Conservation (phyloP, 2,888 invertebrate genomes). For the Merodon equestris region DNA sequence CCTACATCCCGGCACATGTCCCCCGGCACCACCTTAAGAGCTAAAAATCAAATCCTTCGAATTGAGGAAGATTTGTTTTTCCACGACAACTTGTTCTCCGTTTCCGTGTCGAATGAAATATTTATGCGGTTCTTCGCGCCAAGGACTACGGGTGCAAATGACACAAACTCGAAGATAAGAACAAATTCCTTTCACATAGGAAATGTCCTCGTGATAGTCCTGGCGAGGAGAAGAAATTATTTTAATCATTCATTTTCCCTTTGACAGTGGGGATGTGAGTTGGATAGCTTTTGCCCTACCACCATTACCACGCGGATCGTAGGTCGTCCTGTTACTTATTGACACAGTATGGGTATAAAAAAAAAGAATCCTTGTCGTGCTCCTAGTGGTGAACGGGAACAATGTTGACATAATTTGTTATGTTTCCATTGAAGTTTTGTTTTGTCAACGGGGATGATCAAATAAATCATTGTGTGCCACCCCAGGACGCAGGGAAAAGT, state of each 20-base stretch:
- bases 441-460: conserved; percentile 30
- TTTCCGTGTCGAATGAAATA: conserved; percentile 15
- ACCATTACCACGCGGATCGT: conserved; percentile 21
- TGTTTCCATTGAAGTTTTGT: conserved; percentile 18
- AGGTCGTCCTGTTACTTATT: conserved; percentile 6
- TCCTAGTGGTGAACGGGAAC: conserved; percentile 15
- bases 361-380: conserved; percentile 3
- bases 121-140: conserved; percentile 23
- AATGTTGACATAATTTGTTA: conserved; percentile 46
- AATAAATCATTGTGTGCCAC: conserved; percentile 19
- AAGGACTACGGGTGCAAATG: conserved; percentile 17
- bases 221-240: not conserved
- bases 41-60: conserved; percentile 43
- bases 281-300: not conserved
- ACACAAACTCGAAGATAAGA: conserved; percentile 17
- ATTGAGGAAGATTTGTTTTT: conserved; percentile 17
- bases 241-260: conserved; percentile 44
- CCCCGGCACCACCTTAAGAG: conserved; percentile 11
- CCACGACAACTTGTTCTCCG: not conserved
- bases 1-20: conserved; percentile 35
- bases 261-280: not conserved
- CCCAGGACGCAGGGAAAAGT: not conserved
- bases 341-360: conserved; percentile 3
- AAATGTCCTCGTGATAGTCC: too few relatives aligned
- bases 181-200: conserved; percentile 8